These are phyloP conservation scores for Punctoribates punctum DNA, from an alignment of 2,888 invertebrate species.

Conservation along the genomic window DNA sequence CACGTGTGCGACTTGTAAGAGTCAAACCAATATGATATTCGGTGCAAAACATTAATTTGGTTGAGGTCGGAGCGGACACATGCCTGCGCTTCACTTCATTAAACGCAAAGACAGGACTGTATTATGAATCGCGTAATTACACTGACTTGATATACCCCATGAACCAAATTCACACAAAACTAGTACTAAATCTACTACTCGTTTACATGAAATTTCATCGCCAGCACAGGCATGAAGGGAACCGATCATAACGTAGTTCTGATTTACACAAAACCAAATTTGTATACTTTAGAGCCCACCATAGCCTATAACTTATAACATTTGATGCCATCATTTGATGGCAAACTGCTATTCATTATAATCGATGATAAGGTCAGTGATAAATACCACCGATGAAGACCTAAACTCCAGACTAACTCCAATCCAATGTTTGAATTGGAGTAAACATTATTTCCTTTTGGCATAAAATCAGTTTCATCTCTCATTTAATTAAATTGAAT, in stretches of 20 bases:
- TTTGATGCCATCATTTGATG: neutral
- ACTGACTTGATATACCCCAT: neutral
- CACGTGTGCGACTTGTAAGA: constrained; percentile 33
- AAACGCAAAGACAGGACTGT: neutral
- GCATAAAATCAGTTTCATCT: no score
- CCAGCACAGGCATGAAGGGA: neutral
- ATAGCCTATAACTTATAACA: neutral
- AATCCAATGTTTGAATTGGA: no score
- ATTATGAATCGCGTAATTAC: constrained; percentile 12
- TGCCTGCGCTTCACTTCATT: constrained; percentile 24
- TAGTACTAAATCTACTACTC: neutral
- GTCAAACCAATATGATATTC: neutral
- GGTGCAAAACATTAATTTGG: constrained; percentile 11
- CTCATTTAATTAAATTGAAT: neutral
- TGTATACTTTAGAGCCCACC: constrained; percentile 10
- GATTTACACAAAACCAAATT: constrained; percentile 18
- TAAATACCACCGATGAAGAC: neutral
- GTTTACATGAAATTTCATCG: constrained; percentile 24
- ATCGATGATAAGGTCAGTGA: neutral
- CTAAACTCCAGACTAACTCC: neutral
- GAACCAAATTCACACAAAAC: constrained; percentile 5
- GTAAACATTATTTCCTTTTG: no score
- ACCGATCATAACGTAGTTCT: neutral
- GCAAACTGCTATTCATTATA: neutral
- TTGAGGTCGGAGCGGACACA: constrained; percentile 20